These are phyloP conservation scores for Puma concolor DNA, from an alignment of 2,113 vertebrate genomes.

Conservation along the genomic window DNA sequence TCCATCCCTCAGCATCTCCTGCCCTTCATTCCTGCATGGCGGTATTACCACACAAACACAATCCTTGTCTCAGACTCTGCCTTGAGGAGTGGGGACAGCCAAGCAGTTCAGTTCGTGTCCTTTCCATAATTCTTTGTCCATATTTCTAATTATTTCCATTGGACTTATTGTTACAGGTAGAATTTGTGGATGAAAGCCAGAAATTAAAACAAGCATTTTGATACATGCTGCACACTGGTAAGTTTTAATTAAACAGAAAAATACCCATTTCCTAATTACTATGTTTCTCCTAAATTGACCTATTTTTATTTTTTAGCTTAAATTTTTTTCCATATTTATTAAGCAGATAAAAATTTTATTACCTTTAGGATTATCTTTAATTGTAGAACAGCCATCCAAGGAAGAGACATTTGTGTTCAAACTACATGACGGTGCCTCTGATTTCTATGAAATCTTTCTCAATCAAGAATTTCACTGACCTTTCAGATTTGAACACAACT, in stretches of 20 bases:
- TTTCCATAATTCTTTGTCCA: neutral
- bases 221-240: neutral
- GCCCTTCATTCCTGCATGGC: neutral
- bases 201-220: neutral
- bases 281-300: neutral
- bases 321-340: neutral
- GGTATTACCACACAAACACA: neutral
- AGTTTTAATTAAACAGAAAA: neutral
- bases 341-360: neutral
- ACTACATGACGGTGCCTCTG: neutral
- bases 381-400: neutral
- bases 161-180: neutral
- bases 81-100: neutral
- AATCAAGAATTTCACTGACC: slow-evolving; percentile 1
- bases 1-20: neutral
- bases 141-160: neutral
- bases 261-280: neutral
- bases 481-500: slow-evolving; percentile 6
- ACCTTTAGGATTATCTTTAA: neutral
- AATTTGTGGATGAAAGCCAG: neutral
- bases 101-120: neutral
- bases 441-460: slow-evolving; percentile 21
- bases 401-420: neutral
- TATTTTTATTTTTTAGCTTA: neutral
- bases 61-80: neutral